These are phyloP conservation scores for Tetragonula carbonaria DNA, from an alignment of 2,888 invertebrate species.

Conservation along the genomic window DNA sequence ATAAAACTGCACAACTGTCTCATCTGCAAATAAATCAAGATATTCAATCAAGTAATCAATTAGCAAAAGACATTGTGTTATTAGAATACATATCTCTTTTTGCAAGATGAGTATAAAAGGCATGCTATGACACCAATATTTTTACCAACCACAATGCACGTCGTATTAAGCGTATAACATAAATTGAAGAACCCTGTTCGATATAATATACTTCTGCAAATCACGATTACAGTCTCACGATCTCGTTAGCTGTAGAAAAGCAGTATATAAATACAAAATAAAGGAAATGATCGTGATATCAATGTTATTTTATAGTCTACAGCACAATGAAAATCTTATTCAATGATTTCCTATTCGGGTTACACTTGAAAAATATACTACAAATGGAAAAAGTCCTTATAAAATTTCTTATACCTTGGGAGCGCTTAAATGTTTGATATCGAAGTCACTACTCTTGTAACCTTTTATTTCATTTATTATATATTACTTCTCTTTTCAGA, in stretches of 20 bases:
- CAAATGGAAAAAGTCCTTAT: slow-evolving; percentile 78
- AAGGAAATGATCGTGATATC: slow-evolving; percentile 51
- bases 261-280: slow-evolving; percentile 63
- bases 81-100: slow-evolving; percentile 32
- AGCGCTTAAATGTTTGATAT: slow-evolving; percentile 66
- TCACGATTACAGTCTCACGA: slow-evolving; percentile 72
- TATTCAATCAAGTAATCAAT: slow-evolving; percentile 51
- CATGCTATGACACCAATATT: slow-evolving; percentile 62
- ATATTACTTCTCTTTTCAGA: slow-evolving; percentile 34
- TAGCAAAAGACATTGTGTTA: slow-evolving; percentile 42
- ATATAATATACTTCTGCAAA: slow-evolving; percentile 72
- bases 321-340: slow-evolving; percentile 55
- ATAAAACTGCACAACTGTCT: slow-evolving; percentile 23
- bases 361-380: slow-evolving; percentile 77
- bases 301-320: slow-evolving; percentile 39
- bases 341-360: slow-evolving; percentile 63
- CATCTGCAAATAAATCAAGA: slow-evolving; percentile 51
- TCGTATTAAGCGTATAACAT: slow-evolving; percentile 70
- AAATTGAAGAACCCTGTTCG: slow-evolving; percentile 76
- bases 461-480: slow-evolving; percentile 21
- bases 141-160: slow-evolving; percentile 56
- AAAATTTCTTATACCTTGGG: slow-evolving; percentile 76
- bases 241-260: slow-evolving; percentile 72
- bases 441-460: slow-evolving; percentile 57
- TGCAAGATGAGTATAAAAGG: slow-evolving; percentile 58